phyloP scores from a whole-genome alignment of 2,888 invertebrate genomes.

The Netelia fuscicornis region DNA sequence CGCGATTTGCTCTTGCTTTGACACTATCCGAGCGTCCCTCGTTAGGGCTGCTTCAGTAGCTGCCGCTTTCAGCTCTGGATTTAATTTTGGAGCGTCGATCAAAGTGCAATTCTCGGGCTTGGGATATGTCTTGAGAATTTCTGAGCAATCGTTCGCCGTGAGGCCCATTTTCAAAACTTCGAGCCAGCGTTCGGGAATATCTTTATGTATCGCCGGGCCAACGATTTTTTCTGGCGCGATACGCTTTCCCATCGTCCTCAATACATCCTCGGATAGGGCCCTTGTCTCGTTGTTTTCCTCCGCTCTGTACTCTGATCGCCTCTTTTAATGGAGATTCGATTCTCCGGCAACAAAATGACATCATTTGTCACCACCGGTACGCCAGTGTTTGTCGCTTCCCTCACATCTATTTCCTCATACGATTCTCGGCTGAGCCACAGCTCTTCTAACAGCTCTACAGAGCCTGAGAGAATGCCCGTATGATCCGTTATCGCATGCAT shows the following conservation, averaged over 20 bases:
- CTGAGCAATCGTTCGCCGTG: constrained; percentile 36
- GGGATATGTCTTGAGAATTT: constrained; percentile 45
- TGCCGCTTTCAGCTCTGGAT: constrained; percentile 36
- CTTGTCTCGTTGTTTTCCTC: no score
- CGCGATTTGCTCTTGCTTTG: constrained; percentile 41
- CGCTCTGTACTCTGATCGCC: constrained; percentile 39
- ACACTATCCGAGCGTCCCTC: constrained; percentile 33
- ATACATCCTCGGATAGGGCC: background rate
- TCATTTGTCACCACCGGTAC: constrained; percentile 32
- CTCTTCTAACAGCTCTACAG: constrained; percentile 48
- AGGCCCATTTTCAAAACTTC: constrained; percentile 35
- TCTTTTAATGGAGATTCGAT: constrained; percentile 23
- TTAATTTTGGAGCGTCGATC: constrained; percentile 44
- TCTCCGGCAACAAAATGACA: constrained; percentile 26
- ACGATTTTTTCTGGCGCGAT: constrained; percentile 11
- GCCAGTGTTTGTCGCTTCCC: constrained; percentile 36
- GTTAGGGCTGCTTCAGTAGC: constrained; percentile 45
- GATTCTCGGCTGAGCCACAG: constrained; percentile 16
- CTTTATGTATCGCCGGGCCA: no score
- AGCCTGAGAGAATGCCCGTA: constrained; percentile 51
- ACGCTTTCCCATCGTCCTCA: constrained; percentile 38
- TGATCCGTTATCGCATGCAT: constrained; percentile 23
- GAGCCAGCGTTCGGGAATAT: background rate
- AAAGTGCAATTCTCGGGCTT: constrained; percentile 43
- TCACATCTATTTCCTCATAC: constrained; percentile 37